phyloP scores from a whole-genome alignment of 1,140 invertebrate genomes.

The Nephotettix cincticeps region DNA sequence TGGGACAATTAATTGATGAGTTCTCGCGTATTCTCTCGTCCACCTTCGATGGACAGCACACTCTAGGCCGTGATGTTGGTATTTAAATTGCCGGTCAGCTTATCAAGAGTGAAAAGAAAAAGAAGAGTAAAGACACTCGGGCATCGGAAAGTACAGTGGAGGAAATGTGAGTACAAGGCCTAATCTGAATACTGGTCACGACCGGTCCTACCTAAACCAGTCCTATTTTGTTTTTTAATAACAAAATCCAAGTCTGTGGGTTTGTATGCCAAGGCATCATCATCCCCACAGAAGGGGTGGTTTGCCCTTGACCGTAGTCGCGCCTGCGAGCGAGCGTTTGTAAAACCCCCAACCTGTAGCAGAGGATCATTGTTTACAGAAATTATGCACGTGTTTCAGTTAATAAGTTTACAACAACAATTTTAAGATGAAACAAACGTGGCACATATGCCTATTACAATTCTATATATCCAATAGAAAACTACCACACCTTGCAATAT shows the following conservation, averaged over 20 bases:
- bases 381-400: too few species aligned
- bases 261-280: neutral
- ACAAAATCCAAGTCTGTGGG: neutral
- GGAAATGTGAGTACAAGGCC: neutral
- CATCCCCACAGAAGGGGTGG: neutral
- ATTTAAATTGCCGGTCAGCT: neutral
- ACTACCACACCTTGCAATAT: too few species aligned
- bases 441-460: too few species aligned
- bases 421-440: too few species aligned
- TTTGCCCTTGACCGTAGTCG: neutral
- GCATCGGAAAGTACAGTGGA: neutral
- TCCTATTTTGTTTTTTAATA: constrained; percentile 10
- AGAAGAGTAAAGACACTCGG: neutral
- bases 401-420: too few species aligned
- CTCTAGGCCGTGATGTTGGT: neutral
- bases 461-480: too few species aligned
- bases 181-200: constrained; percentile 7
- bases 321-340: too few species aligned
- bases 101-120: constrained; percentile 8
- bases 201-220: neutral
- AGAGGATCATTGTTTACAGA: too few species aligned
- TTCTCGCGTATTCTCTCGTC: too few species aligned
- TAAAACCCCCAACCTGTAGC: too few species aligned
- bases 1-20: too few species aligned
- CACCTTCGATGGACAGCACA: too few species aligned